Evolutionary conservation across 2,888 invertebrate genomes (phyloP), one percentile per base, ranked within the genome.

Genomic region (Drosophila paramelanica): DNA sequence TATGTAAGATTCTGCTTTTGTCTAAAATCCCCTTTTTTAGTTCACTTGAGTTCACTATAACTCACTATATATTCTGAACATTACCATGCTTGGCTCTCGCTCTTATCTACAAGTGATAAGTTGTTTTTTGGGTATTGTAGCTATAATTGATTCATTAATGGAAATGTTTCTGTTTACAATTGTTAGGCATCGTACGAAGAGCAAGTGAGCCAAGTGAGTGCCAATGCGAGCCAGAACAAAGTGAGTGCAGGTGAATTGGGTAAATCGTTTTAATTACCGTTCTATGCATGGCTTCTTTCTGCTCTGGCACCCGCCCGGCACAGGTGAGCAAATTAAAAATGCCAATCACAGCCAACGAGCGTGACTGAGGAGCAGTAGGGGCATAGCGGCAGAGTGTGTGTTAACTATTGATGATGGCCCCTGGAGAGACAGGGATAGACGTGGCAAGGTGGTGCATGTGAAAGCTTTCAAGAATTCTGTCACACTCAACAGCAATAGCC

Each of bases 261-360:
- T 57, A 60, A 73, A 78, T 68, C 58, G 56, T 39, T 74, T 77
- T 77, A 77, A 77, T 74, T 78, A 62, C 52, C 51, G 50, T 53
- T 55, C n/a, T 67, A 36, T 39, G 52, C 27, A 23, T 47, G 31
- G 53, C 50, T 61, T 51, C 57, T 38, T 70, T 43, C 39, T 60
- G 55, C 17, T 49, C 56, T 42, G 25, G 27, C 47, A 45, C 76
- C 57, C 70, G 71, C 67, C 55, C 58, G 72, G 46, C 59, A 55
- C 23, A 39, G 57, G 36, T 51, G 56, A 52, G 46, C 61, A 73
- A 79, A 79, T 81, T 81, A 72, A 73, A 73, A 77, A 81, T 81
- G 80, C 82, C 79, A 79, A 73, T 69, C 79, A 82, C 81, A 80
- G 51, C 23, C 64, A 64, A 59, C 46, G 46, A 39, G 56, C 70